Evolutionary conservation across 1,140 invertebrate species (phyloP).

Genomic region (Achroia grisella): DNA sequence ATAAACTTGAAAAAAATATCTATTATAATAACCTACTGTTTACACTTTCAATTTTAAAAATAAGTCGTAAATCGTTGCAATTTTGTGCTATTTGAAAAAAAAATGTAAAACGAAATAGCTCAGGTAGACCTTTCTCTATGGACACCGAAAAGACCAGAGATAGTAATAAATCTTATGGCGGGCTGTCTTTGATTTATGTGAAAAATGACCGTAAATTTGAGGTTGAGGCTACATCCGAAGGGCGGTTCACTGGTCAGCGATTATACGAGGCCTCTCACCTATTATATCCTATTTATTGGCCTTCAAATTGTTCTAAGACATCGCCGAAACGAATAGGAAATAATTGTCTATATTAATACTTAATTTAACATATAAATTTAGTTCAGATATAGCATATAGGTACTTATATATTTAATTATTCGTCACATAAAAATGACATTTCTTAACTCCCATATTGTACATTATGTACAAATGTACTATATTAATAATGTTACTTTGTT

Average conservation of each 20-base stretch:
- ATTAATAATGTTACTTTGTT: too few species aligned
- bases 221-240: conserved; percentile 47
- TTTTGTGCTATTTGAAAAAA: conserved; percentile 28
- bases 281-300: conserved; percentile 19
- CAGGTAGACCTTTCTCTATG: conserved; percentile 49
- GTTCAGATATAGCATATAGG: too few species aligned
- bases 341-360: too few species aligned
- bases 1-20: too few species aligned
- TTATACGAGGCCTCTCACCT: conserved; percentile 38
- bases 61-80: conserved; percentile 30
- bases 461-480: too few species aligned
- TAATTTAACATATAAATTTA: too few species aligned
- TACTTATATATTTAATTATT: too few species aligned
- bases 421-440: too few species aligned
- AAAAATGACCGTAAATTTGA: conserved; percentile 71
- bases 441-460: too few species aligned
- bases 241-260: conserved; percentile 27
- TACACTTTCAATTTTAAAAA: conserved; percentile 46
- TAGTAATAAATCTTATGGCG: conserved; percentile 63
- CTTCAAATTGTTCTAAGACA: too few species aligned
- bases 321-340: too few species aligned
- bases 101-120: conserved; percentile 26
- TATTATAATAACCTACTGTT: conserved; percentile 9
- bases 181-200: conserved; percentile 70
- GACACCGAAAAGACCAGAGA: conserved; percentile 31